Evolutionary conservation across 2,113 vertebrate genomes (phyloP).

Genomic region (Sterrhoptilus dennistouni): DNA sequence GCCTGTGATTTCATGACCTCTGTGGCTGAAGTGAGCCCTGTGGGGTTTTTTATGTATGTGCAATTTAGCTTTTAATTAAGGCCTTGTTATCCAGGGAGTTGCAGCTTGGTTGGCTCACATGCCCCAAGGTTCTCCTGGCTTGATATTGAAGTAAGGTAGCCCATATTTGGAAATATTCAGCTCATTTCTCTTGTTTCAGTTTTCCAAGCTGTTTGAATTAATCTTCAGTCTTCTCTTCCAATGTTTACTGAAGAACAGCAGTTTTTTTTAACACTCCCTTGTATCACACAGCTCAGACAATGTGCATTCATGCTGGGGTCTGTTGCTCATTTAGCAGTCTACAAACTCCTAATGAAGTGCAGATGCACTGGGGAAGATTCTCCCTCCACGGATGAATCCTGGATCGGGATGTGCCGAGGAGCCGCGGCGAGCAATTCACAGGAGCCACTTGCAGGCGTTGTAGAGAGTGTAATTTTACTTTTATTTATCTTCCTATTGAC

Average conservation of each 20-base stretch:
- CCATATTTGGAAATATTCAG: constrained; percentile 55
- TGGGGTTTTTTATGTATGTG: constrained; percentile 35
- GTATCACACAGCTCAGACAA: constrained; percentile 59
- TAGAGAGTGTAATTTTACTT: background rate
- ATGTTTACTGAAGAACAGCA: constrained; percentile 63
- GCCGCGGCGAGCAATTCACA: fast-evolving
- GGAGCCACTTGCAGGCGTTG: background rate
- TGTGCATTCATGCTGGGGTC: constrained; percentile 30
- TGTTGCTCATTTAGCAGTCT: constrained; percentile 65
- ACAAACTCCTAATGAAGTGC: constrained; percentile 38
- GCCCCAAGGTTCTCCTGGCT: constrained; percentile 37
- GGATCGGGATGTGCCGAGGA: fast-evolving
- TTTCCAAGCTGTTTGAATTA: constrained; percentile 60
- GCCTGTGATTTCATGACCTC: constrained; percentile 60
- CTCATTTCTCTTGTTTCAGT: constrained; percentile 46
- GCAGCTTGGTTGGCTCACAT: background rate
- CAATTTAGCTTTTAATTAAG: constrained; percentile 65
- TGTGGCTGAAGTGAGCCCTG: constrained; percentile 33
- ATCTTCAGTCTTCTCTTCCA: constrained; percentile 63
- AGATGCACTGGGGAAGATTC: constrained; percentile 19
- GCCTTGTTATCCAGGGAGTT: constrained; percentile 46
- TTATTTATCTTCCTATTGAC: background rate
- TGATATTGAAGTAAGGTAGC: constrained; percentile 39
- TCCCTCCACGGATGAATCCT: background rate
- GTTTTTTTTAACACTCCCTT: constrained; percentile 62